Evolutionary conservation across 2,888 invertebrate genomes (phyloP).

Genomic region (Chymomyza caudatula): DNA sequence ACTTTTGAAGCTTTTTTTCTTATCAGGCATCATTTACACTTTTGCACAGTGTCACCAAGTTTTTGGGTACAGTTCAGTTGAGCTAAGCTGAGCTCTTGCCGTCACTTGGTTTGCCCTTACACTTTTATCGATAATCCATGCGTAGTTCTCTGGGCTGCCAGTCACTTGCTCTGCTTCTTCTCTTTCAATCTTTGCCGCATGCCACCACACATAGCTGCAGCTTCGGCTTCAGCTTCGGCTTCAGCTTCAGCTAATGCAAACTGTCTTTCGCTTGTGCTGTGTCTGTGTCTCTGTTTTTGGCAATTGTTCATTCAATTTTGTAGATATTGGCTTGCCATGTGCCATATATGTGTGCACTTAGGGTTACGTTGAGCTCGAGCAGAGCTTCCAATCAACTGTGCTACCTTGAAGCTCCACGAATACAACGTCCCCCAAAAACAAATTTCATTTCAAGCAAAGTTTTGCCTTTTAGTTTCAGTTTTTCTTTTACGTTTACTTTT

Average conservation of each 20-base stretch:
- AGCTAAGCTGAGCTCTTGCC: conserved; percentile 34
- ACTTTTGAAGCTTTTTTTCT: neutral
- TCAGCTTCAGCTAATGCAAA: neutral
- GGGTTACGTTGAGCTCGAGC: neutral
- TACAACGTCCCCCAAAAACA: conserved; percentile 48
- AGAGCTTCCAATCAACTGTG: neutral
- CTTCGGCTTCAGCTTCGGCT: neutral
- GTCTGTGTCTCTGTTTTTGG: neutral
- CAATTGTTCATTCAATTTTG: conserved; percentile 1
- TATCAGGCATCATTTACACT: conserved; percentile 14
- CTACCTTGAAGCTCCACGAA: neutral
- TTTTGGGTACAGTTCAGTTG: neutral
- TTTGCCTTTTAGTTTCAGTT: conserved; percentile 70
- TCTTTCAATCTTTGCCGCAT: neutral
- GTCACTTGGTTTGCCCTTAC: neutral
- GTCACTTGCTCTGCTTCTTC: neutral
- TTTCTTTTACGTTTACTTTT: conserved; percentile 39
- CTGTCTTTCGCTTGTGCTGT: neutral
- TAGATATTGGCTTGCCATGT: neutral
- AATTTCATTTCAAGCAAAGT: conserved; percentile 66
- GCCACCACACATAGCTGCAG: neutral
- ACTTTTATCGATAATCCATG: neutral
- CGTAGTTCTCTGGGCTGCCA: neutral
- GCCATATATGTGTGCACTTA: neutral
- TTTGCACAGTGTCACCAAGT: neutral